Evolutionary conservation across 2,888 invertebrate genomes (phyloP), one percentile per base, ranked within the genome.

Genomic region (Rapana venosa): DNA sequence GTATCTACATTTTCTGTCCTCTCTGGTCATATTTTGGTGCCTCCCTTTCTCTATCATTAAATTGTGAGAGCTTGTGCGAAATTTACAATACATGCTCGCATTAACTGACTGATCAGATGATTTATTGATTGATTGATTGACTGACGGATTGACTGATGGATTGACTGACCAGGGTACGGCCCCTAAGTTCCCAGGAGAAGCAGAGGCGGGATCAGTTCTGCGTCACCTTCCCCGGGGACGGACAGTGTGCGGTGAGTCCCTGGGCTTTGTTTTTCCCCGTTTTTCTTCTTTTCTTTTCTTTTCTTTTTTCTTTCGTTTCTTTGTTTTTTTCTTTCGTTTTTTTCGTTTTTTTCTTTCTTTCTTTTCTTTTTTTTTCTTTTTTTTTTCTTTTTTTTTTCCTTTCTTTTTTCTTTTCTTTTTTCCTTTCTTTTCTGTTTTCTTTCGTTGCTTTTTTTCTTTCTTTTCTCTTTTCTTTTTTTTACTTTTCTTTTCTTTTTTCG

Each of bases 141-240:
- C 13, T 77, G 17, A 32, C 11, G 32, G 32, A 15, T 77, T 77
- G 8, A 32, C 32, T 77, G 11, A 13, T 77, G 32, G 32, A 32
- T 32, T 77, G 8, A 20, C 15, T 77, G 32, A 32, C 17, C 84
- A 90, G 87, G 81, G 90, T 87, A 0, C 81, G 83, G 30, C 98
- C 98, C 0, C 96, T 98, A 85, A 98, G 97, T 95, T 97, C 97
- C 0, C 98, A 97, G 95, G 98, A 98, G 96, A 97, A 97, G 35
- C 97, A 97, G 91, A 96, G 97, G 36, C 97, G 97, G 26, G 98
- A 98, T 94, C 97, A 97, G 8, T 97, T 97, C 92, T 97, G 98
- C 87, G 97, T 98, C 81, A 97, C 98, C 94, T 98, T 98, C 96
- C 98, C 98, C 0, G 98, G 98, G 87, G 98, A 98, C 95, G 98